Evolutionary conservation across 2,797 vertebrate species (phyloP).

Genomic region (Chrysocyon brachyurus): DNA sequence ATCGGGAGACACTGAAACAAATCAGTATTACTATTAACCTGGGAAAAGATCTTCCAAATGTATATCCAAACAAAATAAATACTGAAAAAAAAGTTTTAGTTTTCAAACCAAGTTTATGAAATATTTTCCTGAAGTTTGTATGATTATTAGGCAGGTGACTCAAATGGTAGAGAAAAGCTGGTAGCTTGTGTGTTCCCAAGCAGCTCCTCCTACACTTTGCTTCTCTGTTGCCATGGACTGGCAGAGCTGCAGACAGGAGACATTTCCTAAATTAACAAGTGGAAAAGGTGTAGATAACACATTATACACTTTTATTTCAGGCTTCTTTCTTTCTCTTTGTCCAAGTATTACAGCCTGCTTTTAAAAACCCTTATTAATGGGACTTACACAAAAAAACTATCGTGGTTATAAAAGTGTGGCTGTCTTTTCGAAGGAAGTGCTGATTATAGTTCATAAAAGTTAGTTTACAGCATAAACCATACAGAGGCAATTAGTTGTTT

Average conservation of each 20-base stretch:
- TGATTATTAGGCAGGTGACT: not conserved
- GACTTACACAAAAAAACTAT: not conserved
- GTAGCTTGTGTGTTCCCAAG: not conserved
- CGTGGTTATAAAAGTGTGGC: not conserved
- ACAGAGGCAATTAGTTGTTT: not conserved
- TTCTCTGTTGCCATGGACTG: not conserved
- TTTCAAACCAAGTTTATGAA: not conserved
- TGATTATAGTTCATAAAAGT: not conserved
- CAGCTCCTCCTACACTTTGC: rapidly evolving
- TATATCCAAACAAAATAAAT: not conserved
- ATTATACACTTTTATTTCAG: not conserved
- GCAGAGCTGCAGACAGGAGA: not conserved
- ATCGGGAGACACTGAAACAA: not conserved
- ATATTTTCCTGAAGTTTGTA: not conserved
- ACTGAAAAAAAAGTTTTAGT: not conserved
- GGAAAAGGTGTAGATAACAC: not conserved
- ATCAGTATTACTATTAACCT: not conserved
- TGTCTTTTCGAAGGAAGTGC: not conserved
- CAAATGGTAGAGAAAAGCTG: not conserved
- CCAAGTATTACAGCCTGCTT: not conserved
- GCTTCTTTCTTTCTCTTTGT: not conserved
- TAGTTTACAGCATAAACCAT: not conserved
- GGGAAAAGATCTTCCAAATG: not conserved
- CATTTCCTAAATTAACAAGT: not conserved
- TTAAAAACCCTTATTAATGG: not conserved